Evolutionary conservation across 2,113 vertebrate genomes (phyloP).

Genomic region (Xiphophorus couchianus): DNA sequence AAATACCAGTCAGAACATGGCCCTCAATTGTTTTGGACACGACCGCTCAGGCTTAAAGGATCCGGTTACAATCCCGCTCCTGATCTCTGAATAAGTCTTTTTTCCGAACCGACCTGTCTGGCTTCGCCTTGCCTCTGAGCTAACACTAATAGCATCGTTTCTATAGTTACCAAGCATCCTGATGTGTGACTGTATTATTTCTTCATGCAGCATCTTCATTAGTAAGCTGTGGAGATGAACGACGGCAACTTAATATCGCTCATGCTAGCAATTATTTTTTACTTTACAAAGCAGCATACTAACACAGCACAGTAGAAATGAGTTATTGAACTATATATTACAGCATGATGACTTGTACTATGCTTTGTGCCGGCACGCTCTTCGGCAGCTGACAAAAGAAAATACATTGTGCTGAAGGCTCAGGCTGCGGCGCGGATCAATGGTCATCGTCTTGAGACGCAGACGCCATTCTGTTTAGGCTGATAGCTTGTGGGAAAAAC

Average conservation of each 20-base stretch:
- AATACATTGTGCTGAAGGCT: slow-evolving; percentile 51
- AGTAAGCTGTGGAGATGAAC: background rate
- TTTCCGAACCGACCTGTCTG: background rate
- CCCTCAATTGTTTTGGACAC: background rate
- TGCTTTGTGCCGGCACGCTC: slow-evolving; percentile 27
- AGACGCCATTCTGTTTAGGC: slow-evolving; percentile 73
- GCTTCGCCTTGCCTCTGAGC: background rate
- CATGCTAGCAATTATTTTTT: background rate
- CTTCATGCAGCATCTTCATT: background rate
- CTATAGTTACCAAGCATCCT: background rate
- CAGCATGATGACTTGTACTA: slow-evolving; percentile 7
- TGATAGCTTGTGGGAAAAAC: slow-evolving; percentile 67
- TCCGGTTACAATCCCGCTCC: background rate
- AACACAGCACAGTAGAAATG: background rate
- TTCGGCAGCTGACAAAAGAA: slow-evolving; percentile 42
- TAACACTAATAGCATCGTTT: background rate
- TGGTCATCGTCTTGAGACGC: slow-evolving; percentile 64
- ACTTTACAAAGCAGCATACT: background rate
- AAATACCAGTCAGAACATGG: background rate
- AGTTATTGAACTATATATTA: slow-evolving; percentile 8
- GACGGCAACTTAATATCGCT: background rate
- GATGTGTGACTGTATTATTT: background rate
- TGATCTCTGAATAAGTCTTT: background rate
- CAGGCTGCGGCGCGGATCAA: slow-evolving; percentile 67
- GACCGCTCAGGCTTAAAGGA: background rate